Percentiles rank a stretch among this genome's conserved stretches.
phyloP scores from a whole-genome alignment of 2,113 vertebrate genomes.

The Tichodroma muraria region DNA sequence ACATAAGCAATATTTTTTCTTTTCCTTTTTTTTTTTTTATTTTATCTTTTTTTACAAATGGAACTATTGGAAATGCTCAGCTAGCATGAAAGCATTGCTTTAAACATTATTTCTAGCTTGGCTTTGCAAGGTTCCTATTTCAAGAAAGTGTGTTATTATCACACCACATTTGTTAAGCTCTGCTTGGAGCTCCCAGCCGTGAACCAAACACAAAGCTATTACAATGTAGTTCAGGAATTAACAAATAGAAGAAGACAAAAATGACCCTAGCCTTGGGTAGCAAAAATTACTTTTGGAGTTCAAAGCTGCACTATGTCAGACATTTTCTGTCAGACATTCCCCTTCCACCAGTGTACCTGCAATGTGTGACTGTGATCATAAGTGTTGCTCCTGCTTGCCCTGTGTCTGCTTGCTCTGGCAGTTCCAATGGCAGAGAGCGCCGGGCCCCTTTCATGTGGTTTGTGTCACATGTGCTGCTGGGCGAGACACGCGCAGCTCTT shows the following conservation, averaged over 20 bases:
- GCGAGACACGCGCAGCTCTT: neutral
- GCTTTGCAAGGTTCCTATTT: neutral
- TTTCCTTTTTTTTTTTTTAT: too few species aligned
- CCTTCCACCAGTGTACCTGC: neutral
- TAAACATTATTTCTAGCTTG: neutral
- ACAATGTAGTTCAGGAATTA: neutral
- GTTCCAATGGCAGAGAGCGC: neutral
- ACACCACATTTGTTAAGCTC: neutral
- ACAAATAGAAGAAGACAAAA: neutral
- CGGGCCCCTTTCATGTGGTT: constrained; percentile 27
- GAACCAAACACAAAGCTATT: neutral
- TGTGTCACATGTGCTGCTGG: constrained; percentile 28
- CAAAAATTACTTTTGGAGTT: neutral
- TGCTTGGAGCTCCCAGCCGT: neutral
- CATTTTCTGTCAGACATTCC: neutral
- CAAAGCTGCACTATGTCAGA: neutral
- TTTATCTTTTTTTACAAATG: neutral
- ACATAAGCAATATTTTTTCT: too few species aligned
- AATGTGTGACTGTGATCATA: neutral
- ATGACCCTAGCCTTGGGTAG: neutral
- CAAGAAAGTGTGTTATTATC: neutral
- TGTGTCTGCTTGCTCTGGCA: constrained; percentile 29
- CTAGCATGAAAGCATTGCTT: neutral
- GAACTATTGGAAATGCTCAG: neutral
- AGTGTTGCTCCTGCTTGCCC: neutral